phyloP scores from a whole-genome alignment of 2,113 vertebrate genomes.

The Agapornis roseicollis region DNA sequence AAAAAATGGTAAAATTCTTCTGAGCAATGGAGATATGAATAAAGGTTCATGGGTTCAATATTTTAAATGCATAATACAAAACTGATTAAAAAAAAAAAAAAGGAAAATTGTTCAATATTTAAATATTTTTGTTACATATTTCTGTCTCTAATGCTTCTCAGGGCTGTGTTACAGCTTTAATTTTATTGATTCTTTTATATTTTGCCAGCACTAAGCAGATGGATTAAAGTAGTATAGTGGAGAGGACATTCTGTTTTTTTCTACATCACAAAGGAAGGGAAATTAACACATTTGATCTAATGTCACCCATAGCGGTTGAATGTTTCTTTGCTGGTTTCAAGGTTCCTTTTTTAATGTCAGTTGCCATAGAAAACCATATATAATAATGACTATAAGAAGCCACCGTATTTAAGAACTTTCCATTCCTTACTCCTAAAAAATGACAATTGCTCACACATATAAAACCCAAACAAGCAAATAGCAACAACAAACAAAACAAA shows the following conservation, averaged over 20 bases:
- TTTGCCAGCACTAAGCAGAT: not conserved
- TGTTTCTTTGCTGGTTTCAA: not conserved
- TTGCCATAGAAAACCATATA: rapidly evolving
- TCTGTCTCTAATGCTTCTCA: not conserved
- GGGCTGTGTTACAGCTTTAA: not conserved
- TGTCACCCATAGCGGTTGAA: not conserved
- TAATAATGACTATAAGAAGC: not conserved
- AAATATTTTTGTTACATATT: not conserved
- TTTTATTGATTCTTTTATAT: not conserved
- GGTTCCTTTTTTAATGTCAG: not conserved
- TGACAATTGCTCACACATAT: not conserved
- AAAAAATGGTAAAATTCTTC: not conserved
- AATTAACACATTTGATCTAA: not conserved
- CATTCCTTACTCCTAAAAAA: not conserved
- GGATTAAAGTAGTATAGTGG: not conserved
- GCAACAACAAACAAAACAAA: not conserved
- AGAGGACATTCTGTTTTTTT: not conserved
- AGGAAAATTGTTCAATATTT: not conserved
- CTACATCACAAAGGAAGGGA: not conserved
- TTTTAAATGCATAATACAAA: not conserved
- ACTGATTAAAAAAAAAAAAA: not conserved
- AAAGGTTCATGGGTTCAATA: not conserved
- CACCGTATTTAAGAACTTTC: not conserved
- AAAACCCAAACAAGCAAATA: not conserved
- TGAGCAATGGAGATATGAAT: not conserved